phyloP scores from a whole-genome alignment of 1,140 invertebrate genomes.

The Plectrocnemia conspersa region DNA sequence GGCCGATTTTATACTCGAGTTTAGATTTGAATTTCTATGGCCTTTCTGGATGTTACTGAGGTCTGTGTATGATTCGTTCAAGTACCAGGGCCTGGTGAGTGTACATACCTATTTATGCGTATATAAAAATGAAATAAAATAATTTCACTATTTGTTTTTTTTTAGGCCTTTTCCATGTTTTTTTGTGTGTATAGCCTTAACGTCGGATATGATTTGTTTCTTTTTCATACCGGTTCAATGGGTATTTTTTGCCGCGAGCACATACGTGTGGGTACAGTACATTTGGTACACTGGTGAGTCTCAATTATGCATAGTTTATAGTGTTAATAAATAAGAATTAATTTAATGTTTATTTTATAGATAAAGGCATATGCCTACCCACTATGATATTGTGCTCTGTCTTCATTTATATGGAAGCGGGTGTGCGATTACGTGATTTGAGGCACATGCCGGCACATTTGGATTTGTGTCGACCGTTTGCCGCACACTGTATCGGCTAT shows the following conservation, averaged over 20 bases:
- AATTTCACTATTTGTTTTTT: conserved; percentile 39
- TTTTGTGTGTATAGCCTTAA: conserved; percentile 97
- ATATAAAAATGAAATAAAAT: conserved; percentile 20
- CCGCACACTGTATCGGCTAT: conserved; percentile 98
- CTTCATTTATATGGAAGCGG: conserved; percentile 93
- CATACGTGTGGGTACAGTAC: conserved; percentile 98
- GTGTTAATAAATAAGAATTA: conserved; percentile 13
- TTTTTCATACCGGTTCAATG: conserved; percentile 98
- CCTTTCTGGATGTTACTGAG: conserved; percentile 95
- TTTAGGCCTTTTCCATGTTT: conserved; percentile 96
- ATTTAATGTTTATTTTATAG: conserved; percentile 48
- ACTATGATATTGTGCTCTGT: conserved; percentile 92
- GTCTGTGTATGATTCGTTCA: conserved; percentile 96
- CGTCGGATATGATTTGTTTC: conserved; percentile 98
- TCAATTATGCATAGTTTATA: conserved; percentile 7
- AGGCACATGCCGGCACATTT: conserved; percentile 85
- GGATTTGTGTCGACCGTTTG: conserved; percentile 95
- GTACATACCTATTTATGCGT: conserved; percentile 21
- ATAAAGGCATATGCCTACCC: conserved; percentile 90
- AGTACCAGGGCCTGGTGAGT: conserved; percentile 97
- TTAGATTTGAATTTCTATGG: conserved; percentile 99
- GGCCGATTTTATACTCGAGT: conserved; percentile 96
- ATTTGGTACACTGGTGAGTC: conserved; percentile 98
- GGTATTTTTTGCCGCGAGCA: conserved; percentile 96
- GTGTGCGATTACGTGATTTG: conserved; percentile 79